Percentiles rank a stretch among this genome's conserved stretches.
Conservation (phyloP, 2,797 vertebrate species). For the Thamnophis elegans region DNA sequence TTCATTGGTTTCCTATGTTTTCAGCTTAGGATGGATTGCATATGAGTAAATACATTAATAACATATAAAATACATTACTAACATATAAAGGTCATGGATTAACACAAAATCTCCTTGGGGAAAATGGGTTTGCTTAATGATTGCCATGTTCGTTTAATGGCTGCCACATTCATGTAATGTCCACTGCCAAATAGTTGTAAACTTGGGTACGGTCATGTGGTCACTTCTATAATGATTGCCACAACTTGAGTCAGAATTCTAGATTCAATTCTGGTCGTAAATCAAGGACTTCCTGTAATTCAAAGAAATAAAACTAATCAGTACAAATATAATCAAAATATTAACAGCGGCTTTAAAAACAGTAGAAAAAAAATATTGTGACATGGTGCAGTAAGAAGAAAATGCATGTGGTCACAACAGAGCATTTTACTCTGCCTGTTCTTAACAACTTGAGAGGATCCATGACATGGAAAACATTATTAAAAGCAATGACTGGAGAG, state of each 20-base stretch:
- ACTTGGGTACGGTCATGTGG: neutral
- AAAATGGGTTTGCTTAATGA: neutral
- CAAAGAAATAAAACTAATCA: neutral
- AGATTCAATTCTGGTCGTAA: too few relatives aligned
- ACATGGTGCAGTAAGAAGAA: neutral
- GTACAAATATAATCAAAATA: neutral
- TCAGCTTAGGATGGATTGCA: neutral
- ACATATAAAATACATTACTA: neutral
- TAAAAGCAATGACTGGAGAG: neutral
- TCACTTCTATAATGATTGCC: neutral
- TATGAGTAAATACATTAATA: neutral
- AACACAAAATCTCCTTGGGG: neutral
- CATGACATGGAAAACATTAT: neutral
- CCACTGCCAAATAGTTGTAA: neutral
- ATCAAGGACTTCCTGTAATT: neutral
- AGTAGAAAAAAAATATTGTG: neutral
- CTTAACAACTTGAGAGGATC: neutral
- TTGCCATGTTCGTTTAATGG: neutral
- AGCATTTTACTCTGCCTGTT: neutral
- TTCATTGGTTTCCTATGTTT: neutral
- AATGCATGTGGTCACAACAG: neutral
- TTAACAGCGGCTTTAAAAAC: neutral
- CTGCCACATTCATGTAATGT: neutral
- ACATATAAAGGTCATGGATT: neutral
- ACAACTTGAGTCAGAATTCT: neutral